These are phyloP conservation scores for Ctenochaetus hawaiiensis DNA, from an alignment of 2,797 vertebrate genomes.

Conservation along the genomic window DNA sequence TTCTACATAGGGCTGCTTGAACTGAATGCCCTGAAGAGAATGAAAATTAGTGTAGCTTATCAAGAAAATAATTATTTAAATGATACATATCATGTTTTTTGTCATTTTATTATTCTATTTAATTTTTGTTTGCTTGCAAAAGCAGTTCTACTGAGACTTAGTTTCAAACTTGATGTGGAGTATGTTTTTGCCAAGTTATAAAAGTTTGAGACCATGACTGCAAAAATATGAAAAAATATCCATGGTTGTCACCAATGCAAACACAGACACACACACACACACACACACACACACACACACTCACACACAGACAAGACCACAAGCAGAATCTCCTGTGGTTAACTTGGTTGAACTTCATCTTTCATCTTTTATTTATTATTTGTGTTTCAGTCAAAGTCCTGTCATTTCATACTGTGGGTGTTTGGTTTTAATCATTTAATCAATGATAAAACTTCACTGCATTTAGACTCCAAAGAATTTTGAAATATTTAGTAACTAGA, in stretches of 20 bases:
- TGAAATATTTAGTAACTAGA: not conserved
- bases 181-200: constrained; percentile 16
- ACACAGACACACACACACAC: not conserved
- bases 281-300: not conserved
- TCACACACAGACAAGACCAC: not conserved
- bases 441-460: constrained; percentile 10
- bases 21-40: constrained; percentile 2
- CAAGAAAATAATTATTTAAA: constrained; percentile 13
- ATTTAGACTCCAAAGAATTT: not conserved
- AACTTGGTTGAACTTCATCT: constrained; percentile 23
- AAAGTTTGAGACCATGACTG: constrained; percentile 4
- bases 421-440: constrained; percentile 42
- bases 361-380: constrained; percentile 61
- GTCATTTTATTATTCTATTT: constrained; percentile 29
- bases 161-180: constrained; percentile 7
- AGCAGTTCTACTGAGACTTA: constrained; percentile 5
- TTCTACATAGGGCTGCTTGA: constrained; percentile 1
- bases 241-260: not conserved
- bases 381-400: constrained; percentile 45
- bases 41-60: constrained; percentile 5
- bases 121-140: constrained; percentile 11
- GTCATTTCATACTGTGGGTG: constrained; percentile 32
- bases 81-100: constrained; percentile 26
- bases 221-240: not conserved
- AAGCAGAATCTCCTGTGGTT: constrained; percentile 39